These are phyloP conservation scores for Clunio marinus DNA, from an alignment of 2,888 invertebrate species.

Conservation along the genomic window DNA sequence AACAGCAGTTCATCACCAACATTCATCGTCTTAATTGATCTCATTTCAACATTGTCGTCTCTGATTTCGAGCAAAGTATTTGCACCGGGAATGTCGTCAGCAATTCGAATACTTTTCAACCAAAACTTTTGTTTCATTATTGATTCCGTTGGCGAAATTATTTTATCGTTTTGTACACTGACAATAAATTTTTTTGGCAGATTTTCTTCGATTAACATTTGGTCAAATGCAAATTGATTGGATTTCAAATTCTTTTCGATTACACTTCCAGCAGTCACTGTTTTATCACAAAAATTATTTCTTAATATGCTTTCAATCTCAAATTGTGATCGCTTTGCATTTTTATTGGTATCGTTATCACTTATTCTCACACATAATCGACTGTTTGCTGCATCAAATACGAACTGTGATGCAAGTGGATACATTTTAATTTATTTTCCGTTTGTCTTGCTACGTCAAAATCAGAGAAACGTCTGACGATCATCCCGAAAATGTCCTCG, in stretches of 20 bases:
- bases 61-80: slow-evolving; percentile 51
- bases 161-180: background rate
- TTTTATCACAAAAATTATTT: slow-evolving; percentile 9
- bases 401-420: slow-evolving; percentile 17
- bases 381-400: background rate
- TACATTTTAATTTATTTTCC: slow-evolving; percentile 20
- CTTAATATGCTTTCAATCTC: slow-evolving; percentile 35
- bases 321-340: slow-evolving; percentile 15
- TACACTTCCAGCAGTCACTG: slow-evolving; percentile 38
- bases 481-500: slow-evolving; percentile 24
- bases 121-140: slow-evolving; percentile 41
- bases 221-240: slow-evolving; percentile 28
- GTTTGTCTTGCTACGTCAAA: slow-evolving; percentile 20
- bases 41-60: slow-evolving; percentile 46
- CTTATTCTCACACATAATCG: slow-evolving; percentile 14
- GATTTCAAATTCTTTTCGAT: slow-evolving; percentile 41
- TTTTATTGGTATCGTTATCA: background rate
- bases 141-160: slow-evolving; percentile 1
- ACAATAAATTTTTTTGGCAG: slow-evolving; percentile 19
- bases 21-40: slow-evolving; percentile 51
- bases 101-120: slow-evolving; percentile 52
- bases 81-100: slow-evolving; percentile 58
- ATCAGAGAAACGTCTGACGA: slow-evolving; percentile 30
- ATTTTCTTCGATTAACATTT: slow-evolving; percentile 38
- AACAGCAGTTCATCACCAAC: slow-evolving; percentile 67